A percentile compares a stretch with the other conserved stretches of the same genome.
These are phyloP conservation scores for Actinia tenebrosa DNA, from an alignment of 64 coral and sea anemone genomes.

Conservation along the genomic window DNA sequence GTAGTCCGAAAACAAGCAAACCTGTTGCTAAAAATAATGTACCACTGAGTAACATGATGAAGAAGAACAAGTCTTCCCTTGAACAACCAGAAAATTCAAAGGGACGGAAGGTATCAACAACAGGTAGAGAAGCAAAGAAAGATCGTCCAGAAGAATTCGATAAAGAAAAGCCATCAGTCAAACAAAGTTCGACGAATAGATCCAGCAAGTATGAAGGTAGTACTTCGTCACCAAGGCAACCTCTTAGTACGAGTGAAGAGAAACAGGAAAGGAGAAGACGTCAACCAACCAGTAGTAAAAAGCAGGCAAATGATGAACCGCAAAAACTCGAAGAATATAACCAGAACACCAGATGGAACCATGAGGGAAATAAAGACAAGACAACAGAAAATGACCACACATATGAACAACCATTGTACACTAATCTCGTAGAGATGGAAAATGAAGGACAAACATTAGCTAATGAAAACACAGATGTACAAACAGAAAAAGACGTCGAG, in stretches of 20 bases:
- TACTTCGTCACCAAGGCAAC: background rate
- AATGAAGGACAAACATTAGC: background rate
- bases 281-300: background rate
- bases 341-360: background rate
- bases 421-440: background rate
- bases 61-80: background rate
- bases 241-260: background rate
- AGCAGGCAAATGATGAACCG: background rate
- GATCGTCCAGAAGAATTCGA: background rate
- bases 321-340: background rate
- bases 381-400: background rate
- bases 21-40: background rate
- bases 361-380: too few species aligned
- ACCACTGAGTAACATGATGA: background rate
- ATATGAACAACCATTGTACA: background rate
- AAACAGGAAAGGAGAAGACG: background rate
- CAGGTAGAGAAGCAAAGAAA: background rate
- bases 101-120: background rate
- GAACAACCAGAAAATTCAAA: background rate
- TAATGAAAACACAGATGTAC: background rate
- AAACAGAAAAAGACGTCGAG: background rate
- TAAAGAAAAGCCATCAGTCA: background rate
- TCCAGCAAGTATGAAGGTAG: background rate
- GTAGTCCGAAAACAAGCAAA: background rate
- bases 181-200: background rate